A percentile compares a stretch with the other conserved stretches of the same genome.
These are phyloP conservation scores for Yponomeuta plumbellus DNA, from an alignment of 2,888 invertebrate species.

Conservation along the genomic window DNA sequence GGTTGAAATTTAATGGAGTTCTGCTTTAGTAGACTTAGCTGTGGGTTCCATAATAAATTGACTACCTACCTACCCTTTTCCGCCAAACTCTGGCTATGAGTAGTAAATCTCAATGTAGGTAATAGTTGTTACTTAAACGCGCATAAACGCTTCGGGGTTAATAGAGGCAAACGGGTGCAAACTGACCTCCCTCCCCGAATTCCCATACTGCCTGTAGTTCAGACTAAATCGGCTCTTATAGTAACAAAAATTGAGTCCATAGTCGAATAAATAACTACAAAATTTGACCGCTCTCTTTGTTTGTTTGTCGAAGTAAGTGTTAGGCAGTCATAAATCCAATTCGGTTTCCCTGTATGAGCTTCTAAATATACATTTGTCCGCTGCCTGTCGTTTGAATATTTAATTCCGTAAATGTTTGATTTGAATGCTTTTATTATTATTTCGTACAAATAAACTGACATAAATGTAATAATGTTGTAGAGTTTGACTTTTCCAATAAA, in stretches of 20 bases:
- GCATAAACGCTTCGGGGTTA: constrained; percentile 1
- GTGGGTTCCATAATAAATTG: background rate
- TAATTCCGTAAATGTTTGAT: too few relatives aligned
- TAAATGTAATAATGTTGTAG: too few relatives aligned
- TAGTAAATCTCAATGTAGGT: background rate
- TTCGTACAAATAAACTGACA: too few relatives aligned
- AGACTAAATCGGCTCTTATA: background rate
- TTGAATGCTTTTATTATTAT: too few relatives aligned
- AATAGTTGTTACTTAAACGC: constrained; percentile 1
- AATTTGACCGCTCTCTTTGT: background rate
- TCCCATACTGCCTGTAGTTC: background rate
- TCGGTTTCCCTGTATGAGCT: background rate
- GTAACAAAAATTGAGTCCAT: background rate
- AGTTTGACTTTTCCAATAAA: too few relatives aligned
- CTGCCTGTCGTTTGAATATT: too few relatives aligned
- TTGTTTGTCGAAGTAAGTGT: background rate
- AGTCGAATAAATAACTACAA: background rate
- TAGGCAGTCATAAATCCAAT: background rate
- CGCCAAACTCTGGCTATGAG: background rate
- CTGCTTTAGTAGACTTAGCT: background rate
- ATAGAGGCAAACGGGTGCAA: background rate
- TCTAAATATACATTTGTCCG: background rate
- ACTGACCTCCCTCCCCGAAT: background rate
- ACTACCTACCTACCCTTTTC: background rate
- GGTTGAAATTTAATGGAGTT: background rate